Evolutionary conservation across 1,140 invertebrate genomes (phyloP), one percentile per base, ranked within the genome.

Genomic region (Portunus trituberculatus): DNA sequence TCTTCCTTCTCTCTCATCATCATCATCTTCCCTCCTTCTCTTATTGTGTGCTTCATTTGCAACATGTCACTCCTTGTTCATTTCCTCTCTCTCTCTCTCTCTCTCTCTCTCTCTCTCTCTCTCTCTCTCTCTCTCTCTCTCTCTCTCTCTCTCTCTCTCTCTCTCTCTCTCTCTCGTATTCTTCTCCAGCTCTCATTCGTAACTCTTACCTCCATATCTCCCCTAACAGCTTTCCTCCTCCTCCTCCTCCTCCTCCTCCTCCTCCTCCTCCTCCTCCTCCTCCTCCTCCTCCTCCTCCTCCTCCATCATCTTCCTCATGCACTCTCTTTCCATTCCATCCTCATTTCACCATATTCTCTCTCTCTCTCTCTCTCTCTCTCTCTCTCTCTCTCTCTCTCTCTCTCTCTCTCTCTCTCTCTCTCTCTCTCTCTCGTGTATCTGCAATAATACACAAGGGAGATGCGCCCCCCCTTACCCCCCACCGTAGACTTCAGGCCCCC

Each of bases 361-460:
- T 31, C 52, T 59, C 29, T 31, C 52, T 31, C 29, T 59, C 52
- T 31, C 29, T 59, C 52, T 31, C 31, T 83, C 45, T 31, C 31
- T 83, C 91, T 39, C 29, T 59, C 52, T 31, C 39, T 91, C 90
- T 31, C 90, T 48, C 88, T 90, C 88, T 46, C 88, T 59, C 52
- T 59, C 52, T 59, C 52, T 59, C 52, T 59, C 31, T 31, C 90
- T 59, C 45, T 91, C 90, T 91, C 90, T 91, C 90, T 52, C 90
- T 91, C 90, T 52, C 46, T 91, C 90, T 91, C 90, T 52, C 90
- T 52, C 90, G 4, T 28, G 20, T 20, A 83, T 10, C 25, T 83
- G 7, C 52, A 59, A 59, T 59, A 12, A 59, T 12, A 16, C 52
- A 16, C 52, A 59, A 10, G 52, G 8, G 20, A 6, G 39, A 39